Conservation (phyloP, 2,888 invertebrate species). For the Gandaritis pyraliata region DNA sequence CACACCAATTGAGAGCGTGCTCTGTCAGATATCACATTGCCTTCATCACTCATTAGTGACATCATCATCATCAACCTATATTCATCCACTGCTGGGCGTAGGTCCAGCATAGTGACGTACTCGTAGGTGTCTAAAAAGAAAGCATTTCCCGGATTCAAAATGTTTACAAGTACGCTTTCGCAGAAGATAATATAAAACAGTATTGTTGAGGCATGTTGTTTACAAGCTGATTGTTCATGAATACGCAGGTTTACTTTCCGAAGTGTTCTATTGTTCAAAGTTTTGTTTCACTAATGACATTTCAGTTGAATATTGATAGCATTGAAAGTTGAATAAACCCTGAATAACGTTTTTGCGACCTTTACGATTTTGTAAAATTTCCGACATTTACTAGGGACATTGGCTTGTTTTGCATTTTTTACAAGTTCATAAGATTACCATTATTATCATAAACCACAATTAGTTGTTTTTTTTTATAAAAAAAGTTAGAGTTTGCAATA, state of each 20-base stretch:
- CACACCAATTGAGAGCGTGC: too few relatives aligned
- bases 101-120: too few relatives aligned
- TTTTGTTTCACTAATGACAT: conserved; percentile 22
- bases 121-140: not conserved
- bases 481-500: too few relatives aligned
- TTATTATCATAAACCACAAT: too few relatives aligned
- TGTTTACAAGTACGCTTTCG: conserved; percentile 38
- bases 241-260: conserved; percentile 40
- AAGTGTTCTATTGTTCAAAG: conserved; percentile 27
- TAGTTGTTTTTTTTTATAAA: too few relatives aligned
- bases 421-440: too few relatives aligned
- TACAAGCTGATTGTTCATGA: conserved; percentile 59
- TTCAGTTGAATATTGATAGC: conserved; percentile 15
- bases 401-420: not conserved
- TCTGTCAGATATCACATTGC: too few relatives aligned
- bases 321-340: conserved; percentile 13
- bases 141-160: conserved; percentile 16
- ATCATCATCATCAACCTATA: too few relatives aligned
- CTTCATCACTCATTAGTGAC: too few relatives aligned
- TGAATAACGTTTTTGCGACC: not conserved
- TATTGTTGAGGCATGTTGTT: conserved; percentile 59
- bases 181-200: conserved; percentile 52
- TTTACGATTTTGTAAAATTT: not conserved
- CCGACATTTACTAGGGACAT: not conserved
- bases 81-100: too few relatives aligned